A percentile compares a stretch with the other conserved stretches of the same genome.
phyloP scores from a whole-genome alignment of 2,113 vertebrate species.

The Alligator sinensis region DNA sequence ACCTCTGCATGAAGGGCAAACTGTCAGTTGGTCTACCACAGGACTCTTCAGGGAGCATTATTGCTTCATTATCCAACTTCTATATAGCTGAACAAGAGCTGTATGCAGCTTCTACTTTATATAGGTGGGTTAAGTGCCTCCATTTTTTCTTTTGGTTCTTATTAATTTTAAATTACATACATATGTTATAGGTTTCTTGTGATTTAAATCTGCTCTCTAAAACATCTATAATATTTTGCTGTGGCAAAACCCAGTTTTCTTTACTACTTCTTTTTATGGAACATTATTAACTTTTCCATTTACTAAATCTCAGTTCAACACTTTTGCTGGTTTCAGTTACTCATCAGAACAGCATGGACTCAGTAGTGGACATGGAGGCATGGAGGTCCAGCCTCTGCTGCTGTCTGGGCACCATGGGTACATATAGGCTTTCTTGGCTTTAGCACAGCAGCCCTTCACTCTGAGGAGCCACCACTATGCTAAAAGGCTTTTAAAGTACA shows the following conservation, averaged over 20 bases:
- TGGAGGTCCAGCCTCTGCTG: background rate
- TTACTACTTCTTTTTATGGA: background rate
- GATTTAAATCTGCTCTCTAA: accelerated
- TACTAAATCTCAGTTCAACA: background rate
- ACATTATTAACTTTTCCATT: background rate
- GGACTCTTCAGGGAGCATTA: background rate
- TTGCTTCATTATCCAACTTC: background rate
- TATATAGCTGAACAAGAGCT: background rate
- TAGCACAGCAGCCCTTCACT: background rate
- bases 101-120: background rate
- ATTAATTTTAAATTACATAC: too few relatives aligned
- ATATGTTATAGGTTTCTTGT: background rate
- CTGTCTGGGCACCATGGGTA: background rate
- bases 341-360: background rate
- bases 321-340: background rate
- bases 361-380: background rate
- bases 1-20: too few relatives aligned
- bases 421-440: background rate
- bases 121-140: background rate
- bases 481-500: background rate
- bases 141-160: background rate
- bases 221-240: background rate
- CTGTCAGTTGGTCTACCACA: background rate
- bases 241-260: background rate
- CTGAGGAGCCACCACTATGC: background rate